Evolutionary conservation across 2,113 vertebrate genomes (phyloP).

Genomic region (Lichenostomus cassidix): DNA sequence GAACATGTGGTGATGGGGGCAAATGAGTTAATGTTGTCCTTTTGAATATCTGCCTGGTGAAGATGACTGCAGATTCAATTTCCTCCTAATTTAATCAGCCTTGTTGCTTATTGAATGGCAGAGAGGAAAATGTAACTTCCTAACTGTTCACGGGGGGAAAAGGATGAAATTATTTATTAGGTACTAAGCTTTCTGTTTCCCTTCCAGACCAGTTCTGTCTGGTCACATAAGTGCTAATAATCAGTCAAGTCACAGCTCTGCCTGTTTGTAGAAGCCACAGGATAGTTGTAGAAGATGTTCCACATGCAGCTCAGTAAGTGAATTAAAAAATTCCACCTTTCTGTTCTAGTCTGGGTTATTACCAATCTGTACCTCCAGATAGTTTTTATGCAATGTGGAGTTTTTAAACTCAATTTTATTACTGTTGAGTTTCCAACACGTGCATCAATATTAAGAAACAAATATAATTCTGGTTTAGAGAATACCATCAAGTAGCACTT

Average conservation of each 20-base stretch:
- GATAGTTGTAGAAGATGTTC: not conserved
- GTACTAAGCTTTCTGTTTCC: not conserved
- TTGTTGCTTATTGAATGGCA: not conserved
- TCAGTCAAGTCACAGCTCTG: not conserved
- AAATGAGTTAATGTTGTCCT: not conserved
- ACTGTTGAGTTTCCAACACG: not conserved
- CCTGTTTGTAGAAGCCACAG: not conserved
- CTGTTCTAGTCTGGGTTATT: not conserved
- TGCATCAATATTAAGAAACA: not conserved
- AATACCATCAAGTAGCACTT: not conserved
- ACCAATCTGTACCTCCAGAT: not conserved
- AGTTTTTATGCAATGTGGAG: not conserved
- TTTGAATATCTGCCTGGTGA: not conserved
- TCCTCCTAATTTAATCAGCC: slow-evolving; percentile 5
- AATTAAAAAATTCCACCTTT: not conserved
- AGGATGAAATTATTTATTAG: not conserved
- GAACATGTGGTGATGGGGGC: not conserved
- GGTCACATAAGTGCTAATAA: not conserved
- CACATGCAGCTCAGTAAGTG: not conserved
- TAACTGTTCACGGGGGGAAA: not conserved
- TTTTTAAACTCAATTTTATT: not conserved
- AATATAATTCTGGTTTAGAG: not conserved
- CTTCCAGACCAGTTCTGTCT: not conserved
- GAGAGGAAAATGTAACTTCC: not conserved
- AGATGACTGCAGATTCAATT: not conserved